These are phyloP conservation scores for Harpagus bidentatus DNA, from an alignment of 2,113 vertebrate species.

Conservation along the genomic window DNA sequence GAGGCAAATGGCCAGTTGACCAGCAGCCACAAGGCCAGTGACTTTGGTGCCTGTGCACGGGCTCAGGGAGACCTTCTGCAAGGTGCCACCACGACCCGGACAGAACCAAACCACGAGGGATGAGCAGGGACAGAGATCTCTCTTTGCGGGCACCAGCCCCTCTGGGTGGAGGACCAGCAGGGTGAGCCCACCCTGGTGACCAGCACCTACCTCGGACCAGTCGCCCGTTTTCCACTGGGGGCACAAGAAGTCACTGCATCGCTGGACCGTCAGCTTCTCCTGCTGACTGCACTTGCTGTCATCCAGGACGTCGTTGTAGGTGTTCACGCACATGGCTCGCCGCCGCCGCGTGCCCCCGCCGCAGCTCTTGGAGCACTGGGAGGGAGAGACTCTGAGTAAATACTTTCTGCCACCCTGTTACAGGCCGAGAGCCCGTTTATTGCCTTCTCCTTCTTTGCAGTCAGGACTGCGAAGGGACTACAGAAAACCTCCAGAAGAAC, in stretches of 20 bases:
- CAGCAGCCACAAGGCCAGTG: not conserved
- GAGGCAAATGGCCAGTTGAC: not conserved
- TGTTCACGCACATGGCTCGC: slow-evolving; percentile 86
- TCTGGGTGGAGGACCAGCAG: not conserved
- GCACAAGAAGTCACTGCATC: slow-evolving; percentile 90
- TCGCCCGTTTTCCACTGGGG: slow-evolving; percentile 92
- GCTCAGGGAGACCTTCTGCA: not conserved
- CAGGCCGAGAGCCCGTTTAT: not conserved
- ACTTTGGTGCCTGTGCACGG: not conserved
- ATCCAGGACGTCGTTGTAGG: slow-evolving; percentile 78
- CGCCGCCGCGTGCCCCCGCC: slow-evolving; percentile 85
- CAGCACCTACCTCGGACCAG: slow-evolving; percentile 91
- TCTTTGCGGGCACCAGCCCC: not conserved
- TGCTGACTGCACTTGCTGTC: slow-evolving; percentile 91
- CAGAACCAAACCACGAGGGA: not conserved
- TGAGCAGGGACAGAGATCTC: not conserved
- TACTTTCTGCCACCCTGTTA: not conserved
- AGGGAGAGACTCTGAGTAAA: not conserved
- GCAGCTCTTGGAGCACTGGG: slow-evolving; percentile 93
- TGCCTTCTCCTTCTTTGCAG: not conserved
- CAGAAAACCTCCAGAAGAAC: not conserved
- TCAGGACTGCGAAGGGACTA: not conserved
- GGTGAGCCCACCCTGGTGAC: not conserved
- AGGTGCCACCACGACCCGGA: accelerated
- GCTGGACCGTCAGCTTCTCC: slow-evolving; percentile 85